Percentiles rank a stretch among this genome's conserved stretches.
These are phyloP conservation scores for Ailurus styani DNA, from an alignment of 2,113 vertebrate species.

Conservation along the genomic window DNA sequence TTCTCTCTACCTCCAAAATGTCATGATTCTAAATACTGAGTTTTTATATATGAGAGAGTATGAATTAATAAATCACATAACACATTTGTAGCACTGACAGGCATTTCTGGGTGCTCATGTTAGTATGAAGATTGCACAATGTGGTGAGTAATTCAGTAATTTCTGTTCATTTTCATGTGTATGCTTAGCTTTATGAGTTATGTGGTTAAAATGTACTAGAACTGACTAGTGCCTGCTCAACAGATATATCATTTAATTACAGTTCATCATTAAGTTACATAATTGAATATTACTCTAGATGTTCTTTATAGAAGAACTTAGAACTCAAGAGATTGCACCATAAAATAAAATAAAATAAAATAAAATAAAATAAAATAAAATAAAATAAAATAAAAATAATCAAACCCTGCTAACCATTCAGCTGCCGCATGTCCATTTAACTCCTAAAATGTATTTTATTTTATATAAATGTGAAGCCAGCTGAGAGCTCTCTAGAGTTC, in stretches of 20 bases:
- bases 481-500: background rate
- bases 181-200: background rate
- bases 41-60: background rate
- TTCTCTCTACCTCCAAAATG: background rate
- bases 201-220: background rate
- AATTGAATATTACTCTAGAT: background rate
- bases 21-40: background rate
- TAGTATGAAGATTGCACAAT: background rate
- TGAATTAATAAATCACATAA: background rate
- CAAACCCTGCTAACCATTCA: background rate
- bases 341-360: background rate
- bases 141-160: background rate
- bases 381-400: background rate
- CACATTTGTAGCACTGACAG: background rate
- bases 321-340: background rate
- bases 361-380: background rate
- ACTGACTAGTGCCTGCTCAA: background rate
- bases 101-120: background rate
- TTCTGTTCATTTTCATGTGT: background rate
- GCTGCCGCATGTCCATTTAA: background rate
- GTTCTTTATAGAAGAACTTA: background rate
- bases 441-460: background rate
- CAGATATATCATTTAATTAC: background rate
- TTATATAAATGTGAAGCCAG: background rate
- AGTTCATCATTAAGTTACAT: background rate